A percentile compares a stretch with the other conserved stretches of the same genome.
phyloP scores from a whole-genome alignment of 2,113 vertebrate genomes.

The Corapipo altera region DNA sequence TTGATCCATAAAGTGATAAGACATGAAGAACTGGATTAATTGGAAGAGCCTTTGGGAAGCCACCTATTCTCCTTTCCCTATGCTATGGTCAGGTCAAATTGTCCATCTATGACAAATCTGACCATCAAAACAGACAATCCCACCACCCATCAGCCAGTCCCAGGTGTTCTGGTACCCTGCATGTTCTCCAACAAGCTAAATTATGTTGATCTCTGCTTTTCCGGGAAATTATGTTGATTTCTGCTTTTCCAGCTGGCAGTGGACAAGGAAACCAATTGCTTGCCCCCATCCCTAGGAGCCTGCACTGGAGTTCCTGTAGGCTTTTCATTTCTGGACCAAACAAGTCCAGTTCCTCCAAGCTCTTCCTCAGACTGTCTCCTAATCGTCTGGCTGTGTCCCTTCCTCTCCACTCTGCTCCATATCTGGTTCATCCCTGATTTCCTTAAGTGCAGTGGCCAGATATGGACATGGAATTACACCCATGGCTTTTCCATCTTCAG shows the following conservation, averaged over 20 bases:
- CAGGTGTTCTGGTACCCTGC: neutral
- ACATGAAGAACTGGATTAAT: neutral
- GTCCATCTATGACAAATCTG: neutral
- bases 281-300: neutral
- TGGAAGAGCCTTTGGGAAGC: neutral
- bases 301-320: neutral
- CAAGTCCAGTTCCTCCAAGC: neutral
- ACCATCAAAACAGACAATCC: neutral
- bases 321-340: neutral
- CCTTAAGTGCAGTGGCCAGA: neutral
- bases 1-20: neutral
- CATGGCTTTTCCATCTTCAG: neutral
- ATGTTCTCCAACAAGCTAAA: neutral
- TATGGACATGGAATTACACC: fast-evolving
- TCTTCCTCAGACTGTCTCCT: neutral
- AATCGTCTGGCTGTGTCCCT: neutral
- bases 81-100: neutral
- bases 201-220: neutral
- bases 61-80: neutral
- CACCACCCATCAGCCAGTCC: neutral
- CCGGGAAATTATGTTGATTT: neutral
- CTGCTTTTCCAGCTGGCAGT: neutral
- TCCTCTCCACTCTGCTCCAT: neutral
- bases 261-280: neutral
- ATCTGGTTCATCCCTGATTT: neutral